A percentile compares a stretch with the other conserved stretches of the same genome.
These are phyloP conservation scores for Xiphorhynchus elegans DNA, from an alignment of 2,113 vertebrate genomes.

Conservation along the genomic window DNA sequence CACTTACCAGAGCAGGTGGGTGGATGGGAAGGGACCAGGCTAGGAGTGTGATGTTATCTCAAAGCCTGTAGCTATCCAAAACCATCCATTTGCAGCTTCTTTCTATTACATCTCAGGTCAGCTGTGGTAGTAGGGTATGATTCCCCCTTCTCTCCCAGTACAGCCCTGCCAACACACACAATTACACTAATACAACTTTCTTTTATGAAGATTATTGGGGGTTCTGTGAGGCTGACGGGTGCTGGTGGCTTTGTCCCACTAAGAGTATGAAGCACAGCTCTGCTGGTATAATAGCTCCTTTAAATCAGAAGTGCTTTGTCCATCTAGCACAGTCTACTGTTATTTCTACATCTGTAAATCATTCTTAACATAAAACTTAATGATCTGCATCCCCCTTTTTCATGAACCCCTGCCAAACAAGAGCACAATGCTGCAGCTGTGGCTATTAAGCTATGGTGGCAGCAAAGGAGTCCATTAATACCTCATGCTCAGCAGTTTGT, in stretches of 20 bases:
- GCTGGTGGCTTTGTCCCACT: background rate
- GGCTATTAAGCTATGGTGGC: slow-evolving; percentile 35
- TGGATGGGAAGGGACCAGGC: background rate
- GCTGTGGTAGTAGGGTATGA: background rate
- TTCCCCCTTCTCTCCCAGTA: background rate
- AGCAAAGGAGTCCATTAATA: slow-evolving; percentile 45
- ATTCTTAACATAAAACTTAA: slow-evolving; percentile 38
- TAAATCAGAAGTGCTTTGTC: slow-evolving; percentile 1
- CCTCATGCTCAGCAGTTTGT: slow-evolving; percentile 53
- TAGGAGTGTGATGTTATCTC: background rate
- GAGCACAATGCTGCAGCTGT: slow-evolving; percentile 42
- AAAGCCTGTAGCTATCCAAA: background rate
- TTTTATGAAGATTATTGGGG: background rate
- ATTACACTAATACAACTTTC: background rate
- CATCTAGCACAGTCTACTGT: background rate
- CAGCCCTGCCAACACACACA: background rate
- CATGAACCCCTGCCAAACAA: slow-evolving; percentile 20
- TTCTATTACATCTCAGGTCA: background rate
- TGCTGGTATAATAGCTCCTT: background rate
- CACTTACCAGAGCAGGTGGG: background rate
- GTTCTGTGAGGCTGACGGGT: background rate
- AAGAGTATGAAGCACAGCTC: background rate
- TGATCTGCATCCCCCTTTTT: slow-evolving; percentile 16
- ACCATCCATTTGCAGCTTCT: background rate
- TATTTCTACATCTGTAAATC: slow-evolving; percentile 47